A percentile compares a stretch with the other conserved stretches of the same genome.
These are phyloP conservation scores for Bugula neritina DNA, from an alignment of 2,888 invertebrate genomes.

Conservation along the genomic window DNA sequence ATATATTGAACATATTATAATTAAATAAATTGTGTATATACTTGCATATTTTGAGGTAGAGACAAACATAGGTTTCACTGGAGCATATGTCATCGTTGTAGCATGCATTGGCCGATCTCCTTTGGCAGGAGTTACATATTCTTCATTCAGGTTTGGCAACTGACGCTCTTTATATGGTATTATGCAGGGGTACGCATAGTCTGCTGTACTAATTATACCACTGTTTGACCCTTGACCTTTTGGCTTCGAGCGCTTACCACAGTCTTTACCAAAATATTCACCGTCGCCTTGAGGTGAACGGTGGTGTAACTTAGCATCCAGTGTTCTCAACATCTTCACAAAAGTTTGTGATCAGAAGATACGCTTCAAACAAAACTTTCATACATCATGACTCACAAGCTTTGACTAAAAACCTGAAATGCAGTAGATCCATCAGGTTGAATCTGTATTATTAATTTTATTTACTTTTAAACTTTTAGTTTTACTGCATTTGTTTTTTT, in stretches of 20 bases:
- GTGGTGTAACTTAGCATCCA: slow-evolving; percentile 16
- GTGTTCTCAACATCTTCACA: neutral
- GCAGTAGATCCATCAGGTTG: too few relatives aligned
- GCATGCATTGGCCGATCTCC: slow-evolving; percentile 22
- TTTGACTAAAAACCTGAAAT: too few relatives aligned
- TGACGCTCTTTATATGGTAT: slow-evolving; percentile 12
- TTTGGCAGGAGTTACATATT: neutral
- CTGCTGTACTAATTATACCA: slow-evolving; percentile 13
- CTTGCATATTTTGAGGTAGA: slow-evolving; percentile 1
- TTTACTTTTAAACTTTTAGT: too few relatives aligned
- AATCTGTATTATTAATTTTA: too few relatives aligned
- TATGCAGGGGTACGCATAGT: slow-evolving; percentile 2
- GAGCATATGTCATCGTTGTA: slow-evolving; percentile 14
- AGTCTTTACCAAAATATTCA: slow-evolving; percentile 25
- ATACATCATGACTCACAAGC: too few relatives aligned
- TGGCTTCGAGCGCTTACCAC: slow-evolving; percentile 19
- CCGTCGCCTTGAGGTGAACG: neutral
- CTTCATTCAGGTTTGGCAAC: neutral
- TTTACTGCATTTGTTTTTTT: too few relatives aligned
- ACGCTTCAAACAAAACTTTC: too few relatives aligned
- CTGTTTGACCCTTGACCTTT: slow-evolving; percentile 14
- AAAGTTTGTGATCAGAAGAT: neutral
- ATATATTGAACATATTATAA: too few relatives aligned
- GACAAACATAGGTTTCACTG: neutral
- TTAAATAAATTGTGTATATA: too few relatives aligned